Base-by-base conservation (phyloP, 1,140 invertebrate species). In the Paralvinella palmiformis region DNA sequence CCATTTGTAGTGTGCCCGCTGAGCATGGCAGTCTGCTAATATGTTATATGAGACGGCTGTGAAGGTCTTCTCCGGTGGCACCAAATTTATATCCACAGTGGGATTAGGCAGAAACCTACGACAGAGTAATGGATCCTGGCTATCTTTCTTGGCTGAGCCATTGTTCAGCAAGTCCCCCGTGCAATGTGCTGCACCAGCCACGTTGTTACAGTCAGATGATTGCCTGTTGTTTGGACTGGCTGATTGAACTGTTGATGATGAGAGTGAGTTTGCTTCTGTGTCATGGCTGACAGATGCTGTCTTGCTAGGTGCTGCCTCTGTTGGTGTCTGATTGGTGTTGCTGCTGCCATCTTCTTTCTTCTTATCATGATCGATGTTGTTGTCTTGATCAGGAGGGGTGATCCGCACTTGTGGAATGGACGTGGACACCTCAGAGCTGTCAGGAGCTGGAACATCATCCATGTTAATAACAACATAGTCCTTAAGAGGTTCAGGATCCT, bases 11-110 rank as follows among this genome's bases (percentile, higher is more conserved):
- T 72, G 53, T 7, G 7, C 50, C 17, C 60, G 50, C 33, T 55
- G 59, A 2, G 64, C 64, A 62, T 76, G 73, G 66, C 76, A 80
- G 37, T 79, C 76, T 22, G 78, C 78, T 55, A 80, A 66, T 41
- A 80, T 74, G 62, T 80, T 80, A 63, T 80, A 80, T 59, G 69
- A 74, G 32, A 74, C 75, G 7, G 79, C 59, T 59, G 69, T 72
- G 68, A 79, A 80, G 22, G 71, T 67, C 55, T 72, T 69, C 55
- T 57, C 27, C 35, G 55, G 27, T 32, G 4, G 27, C 29, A 20
- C 33, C 27, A 33, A 3, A 13, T 10, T 32, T 27, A 27, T 33
- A 31, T 33, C 33, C 27, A 15, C 24, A 10, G 33, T 32, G 27
- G 29, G 29, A 32, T 57, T 57, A 32, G 55, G 1, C 27, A 57